Evolutionary conservation across 2,113 vertebrate genomes (phyloP).

Genomic region (Struthio camelus): DNA sequence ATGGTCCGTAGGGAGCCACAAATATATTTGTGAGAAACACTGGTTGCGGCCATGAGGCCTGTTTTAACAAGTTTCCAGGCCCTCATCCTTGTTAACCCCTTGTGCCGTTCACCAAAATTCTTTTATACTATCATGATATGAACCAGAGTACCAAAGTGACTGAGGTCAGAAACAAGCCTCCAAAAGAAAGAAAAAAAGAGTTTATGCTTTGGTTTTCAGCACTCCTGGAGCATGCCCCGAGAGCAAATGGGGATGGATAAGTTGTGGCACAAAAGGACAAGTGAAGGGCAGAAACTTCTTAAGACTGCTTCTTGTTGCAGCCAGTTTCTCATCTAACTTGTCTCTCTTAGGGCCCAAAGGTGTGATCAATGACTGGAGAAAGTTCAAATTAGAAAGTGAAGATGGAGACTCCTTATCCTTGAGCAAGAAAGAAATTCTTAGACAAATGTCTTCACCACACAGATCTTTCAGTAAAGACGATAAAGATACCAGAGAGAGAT

Average conservation of each 20-base stretch:
- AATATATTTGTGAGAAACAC: background rate
- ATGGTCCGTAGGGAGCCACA: background rate
- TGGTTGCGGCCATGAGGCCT: background rate
- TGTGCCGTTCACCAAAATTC: background rate
- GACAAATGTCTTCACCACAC: conserved; percentile 91
- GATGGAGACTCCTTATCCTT: conserved; percentile 82
- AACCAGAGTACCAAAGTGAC: background rate
- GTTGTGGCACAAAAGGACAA: background rate
- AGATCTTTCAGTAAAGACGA: conserved; percentile 77
- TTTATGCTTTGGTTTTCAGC: background rate
- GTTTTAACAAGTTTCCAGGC: background rate
- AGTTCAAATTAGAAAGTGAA: conserved; percentile 94
- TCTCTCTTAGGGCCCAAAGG: conserved; percentile 90
- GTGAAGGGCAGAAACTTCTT: background rate
- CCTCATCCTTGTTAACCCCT: background rate
- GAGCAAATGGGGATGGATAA: background rate
- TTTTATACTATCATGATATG: background rate
- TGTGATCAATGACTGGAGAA: conserved; percentile 97
- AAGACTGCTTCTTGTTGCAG: background rate
- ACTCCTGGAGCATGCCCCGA: background rate
- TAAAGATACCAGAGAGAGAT: conserved; percentile 75
- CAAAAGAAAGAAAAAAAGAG: too few relatives aligned
- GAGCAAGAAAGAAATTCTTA: conserved; percentile 90
- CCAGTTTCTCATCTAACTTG: background rate
- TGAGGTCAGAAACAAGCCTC: background rate